Evolutionary conservation across 2,797 vertebrate species (phyloP).

Genomic region (Lerista edwardsae): DNA sequence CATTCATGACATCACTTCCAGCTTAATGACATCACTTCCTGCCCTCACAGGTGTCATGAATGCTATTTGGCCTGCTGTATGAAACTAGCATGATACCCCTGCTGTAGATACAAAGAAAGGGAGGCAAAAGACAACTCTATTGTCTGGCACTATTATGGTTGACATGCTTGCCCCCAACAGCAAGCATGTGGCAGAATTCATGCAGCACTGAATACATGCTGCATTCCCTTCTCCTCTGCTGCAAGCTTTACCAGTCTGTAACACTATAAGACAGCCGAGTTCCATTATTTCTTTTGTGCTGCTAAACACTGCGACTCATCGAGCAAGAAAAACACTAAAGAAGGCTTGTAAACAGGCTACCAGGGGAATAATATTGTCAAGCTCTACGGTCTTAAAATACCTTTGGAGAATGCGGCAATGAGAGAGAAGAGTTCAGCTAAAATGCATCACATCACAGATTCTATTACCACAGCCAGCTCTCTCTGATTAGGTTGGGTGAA

Average conservation of each 20-base stretch:
- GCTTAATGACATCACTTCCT: too few relatives aligned
- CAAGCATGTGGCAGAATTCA: not conserved
- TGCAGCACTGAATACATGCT: not conserved
- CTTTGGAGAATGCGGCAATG: conserved; percentile 36
- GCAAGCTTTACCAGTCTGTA: not conserved
- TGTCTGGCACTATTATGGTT: not conserved
- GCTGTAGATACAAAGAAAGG: not conserved
- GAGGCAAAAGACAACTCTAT: too few relatives aligned
- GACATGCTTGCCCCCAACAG: not conserved
- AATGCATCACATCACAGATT: conserved; percentile 48
- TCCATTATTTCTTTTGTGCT: not conserved
- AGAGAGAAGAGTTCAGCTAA: conserved; percentile 40
- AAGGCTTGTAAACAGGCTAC: conserved; percentile 59
- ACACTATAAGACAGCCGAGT: too few relatives aligned
- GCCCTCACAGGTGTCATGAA: too few relatives aligned
- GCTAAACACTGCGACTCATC: not conserved
- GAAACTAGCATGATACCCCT: too few relatives aligned
- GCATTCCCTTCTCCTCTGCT: not conserved
- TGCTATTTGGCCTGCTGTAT: too few relatives aligned
- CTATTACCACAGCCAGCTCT: accelerated
- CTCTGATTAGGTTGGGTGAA: too few relatives aligned
- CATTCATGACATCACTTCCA: too few relatives aligned
- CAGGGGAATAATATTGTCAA: conserved; percentile 54
- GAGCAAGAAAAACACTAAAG: conserved; percentile 35
- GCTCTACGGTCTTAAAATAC: conserved; percentile 47